phyloP scores from a whole-genome alignment of 2,888 invertebrate species.

The Oxyscelio sp. region DNA sequence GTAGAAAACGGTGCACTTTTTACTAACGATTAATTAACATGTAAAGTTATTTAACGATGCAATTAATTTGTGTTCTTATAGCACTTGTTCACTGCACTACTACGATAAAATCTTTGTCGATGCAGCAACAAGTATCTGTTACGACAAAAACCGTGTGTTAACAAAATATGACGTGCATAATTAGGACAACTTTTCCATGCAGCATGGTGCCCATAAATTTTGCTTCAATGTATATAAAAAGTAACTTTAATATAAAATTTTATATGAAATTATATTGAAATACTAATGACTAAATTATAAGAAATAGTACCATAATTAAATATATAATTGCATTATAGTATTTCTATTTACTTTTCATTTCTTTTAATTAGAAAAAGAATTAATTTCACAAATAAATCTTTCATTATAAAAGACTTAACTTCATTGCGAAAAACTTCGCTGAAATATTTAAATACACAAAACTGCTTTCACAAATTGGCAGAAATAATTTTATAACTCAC shows the following conservation, averaged over 20 bases:
- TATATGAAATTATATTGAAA: constrained; percentile 1
- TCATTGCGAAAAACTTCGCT: too few species aligned
- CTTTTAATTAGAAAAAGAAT: constrained; percentile 5
- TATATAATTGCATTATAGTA: constrained; percentile 6
- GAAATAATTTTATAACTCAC: too few species aligned
- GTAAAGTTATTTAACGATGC: background rate
- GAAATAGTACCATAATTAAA: background rate
- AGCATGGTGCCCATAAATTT: background rate
- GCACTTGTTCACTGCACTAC: background rate
- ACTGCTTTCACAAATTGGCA: too few species aligned
- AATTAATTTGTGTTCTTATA: background rate
- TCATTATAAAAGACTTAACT: too few species aligned
- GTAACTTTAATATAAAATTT: background rate
- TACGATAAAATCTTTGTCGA: constrained; percentile 1
- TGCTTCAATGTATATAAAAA: background rate
- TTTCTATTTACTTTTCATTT: background rate
- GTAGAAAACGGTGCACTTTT: background rate
- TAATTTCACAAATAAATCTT: too few species aligned
- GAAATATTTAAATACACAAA: too few species aligned
- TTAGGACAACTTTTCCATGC: constrained; percentile 26
- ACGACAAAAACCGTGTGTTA: background rate
- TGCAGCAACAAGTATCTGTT: background rate
- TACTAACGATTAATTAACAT: background rate
- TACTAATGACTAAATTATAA: background rate
- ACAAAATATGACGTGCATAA: constrained; percentile 12